Base-by-base conservation (phyloP, 2,888 invertebrate species). In the Drosophila rellima region DNA sequence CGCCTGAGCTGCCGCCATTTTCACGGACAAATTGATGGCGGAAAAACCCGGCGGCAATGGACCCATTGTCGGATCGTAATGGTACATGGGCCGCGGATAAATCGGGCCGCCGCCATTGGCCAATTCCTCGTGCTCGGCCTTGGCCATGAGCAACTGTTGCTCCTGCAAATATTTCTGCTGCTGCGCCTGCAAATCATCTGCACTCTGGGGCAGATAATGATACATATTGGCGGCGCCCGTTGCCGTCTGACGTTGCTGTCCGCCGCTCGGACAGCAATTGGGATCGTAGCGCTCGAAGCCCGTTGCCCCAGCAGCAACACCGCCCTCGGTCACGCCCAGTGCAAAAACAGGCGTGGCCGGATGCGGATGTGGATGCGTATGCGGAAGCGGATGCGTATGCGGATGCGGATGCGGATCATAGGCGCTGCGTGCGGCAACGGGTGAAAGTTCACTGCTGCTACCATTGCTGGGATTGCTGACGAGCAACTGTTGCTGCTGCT, bases 71-170 rank as follows among this genome's bases (percentile, higher is more conserved):
- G 95, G 94, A 91, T 96, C 96, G 93, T 96, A 96, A 93, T 96
- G 96, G 93, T 96, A 96, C 95, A 96, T 96, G 80, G 96, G 96
- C 92, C 96, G 95, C 78, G 96, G 96, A 92, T 96, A 96, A 63
- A 96, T 94, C 17, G 96, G 96, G 59, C 95, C 95, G 70, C 95
- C 94, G 82, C 93, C 94, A 29, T 89, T 90, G 26, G 91, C 68
- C 62, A 91, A 71, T 85, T 95, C 94, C 83, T 96, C 96, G 80
- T 94, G 94, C 92, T 96, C 96, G 20, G 95, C 95, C 93, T 96
- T 96, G 42, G 91, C 91, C 94, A 93, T 94, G 90, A 93, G 94
- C 84, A 92, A 83, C 71, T 93, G 93, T 87, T 88, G 93, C 93
- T 92, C 94, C 86, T 95, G 94, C 68, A 94, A 93, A 85, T 95